These are phyloP conservation scores for Bombus turneri DNA, from an alignment of 1,140 invertebrate species.

Conservation along the genomic window DNA sequence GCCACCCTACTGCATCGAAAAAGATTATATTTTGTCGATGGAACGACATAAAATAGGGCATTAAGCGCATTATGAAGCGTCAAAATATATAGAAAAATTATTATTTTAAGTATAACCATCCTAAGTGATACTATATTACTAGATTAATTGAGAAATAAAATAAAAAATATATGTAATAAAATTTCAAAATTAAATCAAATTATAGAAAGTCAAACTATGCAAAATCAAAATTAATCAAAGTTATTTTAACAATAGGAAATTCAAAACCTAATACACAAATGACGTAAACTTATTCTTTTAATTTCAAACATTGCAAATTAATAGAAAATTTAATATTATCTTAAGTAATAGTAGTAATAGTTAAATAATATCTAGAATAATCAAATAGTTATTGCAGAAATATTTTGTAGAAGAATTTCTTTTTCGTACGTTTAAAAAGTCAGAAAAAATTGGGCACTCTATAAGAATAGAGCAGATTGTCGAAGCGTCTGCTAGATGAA, in stretches of 20 bases:
- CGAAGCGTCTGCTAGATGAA: no score
- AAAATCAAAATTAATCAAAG: no score
- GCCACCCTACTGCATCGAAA: not conserved
- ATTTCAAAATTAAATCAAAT: no score
- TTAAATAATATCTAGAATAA: not conserved
- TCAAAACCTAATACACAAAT: not conserved
- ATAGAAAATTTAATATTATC: not conserved
- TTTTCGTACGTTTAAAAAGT: not conserved
- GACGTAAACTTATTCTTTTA: not conserved
- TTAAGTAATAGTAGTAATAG: not conserved
- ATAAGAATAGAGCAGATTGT: not conserved
- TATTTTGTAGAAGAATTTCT: no score
- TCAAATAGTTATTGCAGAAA: no score
- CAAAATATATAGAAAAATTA: not conserved
- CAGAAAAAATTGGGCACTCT: not conserved
- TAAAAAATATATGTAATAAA: no score
- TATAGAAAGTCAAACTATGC: no score
- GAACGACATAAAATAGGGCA: not conserved
- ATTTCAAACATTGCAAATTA: not conserved
- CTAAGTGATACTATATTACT: not conserved
- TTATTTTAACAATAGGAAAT: not conserved
- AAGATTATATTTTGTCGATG: not conserved
- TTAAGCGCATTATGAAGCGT: not conserved
- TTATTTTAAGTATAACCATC: not conserved
- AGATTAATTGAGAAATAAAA: no score